These are phyloP conservation scores for Carassius gibelio DNA, from an alignment of 2,113 vertebrate genomes.

Conservation along the genomic window DNA sequence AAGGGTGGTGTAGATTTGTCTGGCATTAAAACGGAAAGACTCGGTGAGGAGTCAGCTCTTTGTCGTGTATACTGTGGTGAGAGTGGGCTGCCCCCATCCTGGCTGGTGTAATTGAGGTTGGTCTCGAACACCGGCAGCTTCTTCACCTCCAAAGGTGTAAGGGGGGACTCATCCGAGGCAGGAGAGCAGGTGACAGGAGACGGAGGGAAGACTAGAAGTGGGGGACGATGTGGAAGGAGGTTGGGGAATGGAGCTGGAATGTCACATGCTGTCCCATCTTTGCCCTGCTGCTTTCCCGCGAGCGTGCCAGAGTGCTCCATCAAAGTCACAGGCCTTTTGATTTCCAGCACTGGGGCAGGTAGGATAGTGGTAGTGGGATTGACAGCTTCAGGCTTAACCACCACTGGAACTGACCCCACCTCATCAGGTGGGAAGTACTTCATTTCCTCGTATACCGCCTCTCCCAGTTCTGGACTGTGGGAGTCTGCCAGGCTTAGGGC, in stretches of 20 bases:
- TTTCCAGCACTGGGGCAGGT: conserved; percentile 66
- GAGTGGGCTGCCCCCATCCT: conserved; percentile 82
- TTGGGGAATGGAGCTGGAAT: conserved; percentile 97
- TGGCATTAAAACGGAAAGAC: conserved; percentile 78
- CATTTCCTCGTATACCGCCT: conserved; percentile 97
- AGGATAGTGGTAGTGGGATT: conserved; percentile 53
- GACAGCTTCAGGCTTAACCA: conserved; percentile 56
- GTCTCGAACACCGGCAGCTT: conserved; percentile 93
- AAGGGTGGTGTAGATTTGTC: conserved; percentile 84
- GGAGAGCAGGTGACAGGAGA: conserved; percentile 93
- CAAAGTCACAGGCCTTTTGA: conserved; percentile 59
- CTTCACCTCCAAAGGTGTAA: conserved; percentile 94
- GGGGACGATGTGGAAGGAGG: conserved; percentile 90
- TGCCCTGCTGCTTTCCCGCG: conserved; percentile 63
- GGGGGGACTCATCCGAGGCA: conserved; percentile 92
- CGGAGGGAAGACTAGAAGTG: conserved; percentile 92
- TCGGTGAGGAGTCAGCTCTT: conserved; percentile 85
- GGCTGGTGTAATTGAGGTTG: conserved; percentile 85
- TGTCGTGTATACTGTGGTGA: conserved; percentile 85
- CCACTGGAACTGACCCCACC: conserved; percentile 58
- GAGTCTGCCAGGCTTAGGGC: conserved; percentile 66
- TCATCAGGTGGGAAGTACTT: conserved; percentile 86
- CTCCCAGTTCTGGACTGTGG: conserved; percentile 80
- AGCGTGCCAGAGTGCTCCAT: conserved; percentile 51
- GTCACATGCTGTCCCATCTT: conserved; percentile 72